Evolutionary conservation across 2,113 vertebrate genomes (phyloP), one percentile per base, ranked within the genome.

Genomic region (Microtus oregoni): DNA sequence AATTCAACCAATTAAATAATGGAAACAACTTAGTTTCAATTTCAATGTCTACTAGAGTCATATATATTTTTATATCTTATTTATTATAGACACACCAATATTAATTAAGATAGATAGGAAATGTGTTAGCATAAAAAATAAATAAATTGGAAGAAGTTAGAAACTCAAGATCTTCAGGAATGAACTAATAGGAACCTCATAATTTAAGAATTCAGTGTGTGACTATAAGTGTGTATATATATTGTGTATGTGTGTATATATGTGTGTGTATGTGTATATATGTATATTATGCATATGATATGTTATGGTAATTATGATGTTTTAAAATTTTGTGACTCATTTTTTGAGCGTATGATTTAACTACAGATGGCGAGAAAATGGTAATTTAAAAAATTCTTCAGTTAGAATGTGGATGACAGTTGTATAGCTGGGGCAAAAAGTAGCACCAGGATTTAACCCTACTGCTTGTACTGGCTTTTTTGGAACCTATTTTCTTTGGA

Each of bases 1-100:
- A 92, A 52, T 94, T 90, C 86, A 77, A 73, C n/a, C 17, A 58
- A 5, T 50, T 86, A 90, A 92, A 92, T 87, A 78, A 65, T 79
- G 24, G 72, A 92, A 76, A 77, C 5, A 17, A 44, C 7, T 89
- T 90, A 92, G 30, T 63, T 83, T 86, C 67, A 1, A 94, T 76
- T 91, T 94, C 14, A 67, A 0, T 83, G 19, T 92, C 89, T 88
- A 85, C 13, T 90, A 9, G 55, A 92, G 20, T 77, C 19, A 19
- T 28, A 50, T 91, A 65, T 6, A 50, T 55, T 81, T 11, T n/a
- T 58, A 58, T 55, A 13, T 81, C 19, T n/a, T 81, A 81, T 81
- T 81, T 55, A 55, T 24, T 55, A 20, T 24, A 50, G 81, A 32
- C 10, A 87, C 14, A 75, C 30, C 89, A 61, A 81, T 89, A 41